Evolutionary conservation across 64 coral and sea anemone genomes (phyloP).

Genomic region (Anthopleura sola): DNA sequence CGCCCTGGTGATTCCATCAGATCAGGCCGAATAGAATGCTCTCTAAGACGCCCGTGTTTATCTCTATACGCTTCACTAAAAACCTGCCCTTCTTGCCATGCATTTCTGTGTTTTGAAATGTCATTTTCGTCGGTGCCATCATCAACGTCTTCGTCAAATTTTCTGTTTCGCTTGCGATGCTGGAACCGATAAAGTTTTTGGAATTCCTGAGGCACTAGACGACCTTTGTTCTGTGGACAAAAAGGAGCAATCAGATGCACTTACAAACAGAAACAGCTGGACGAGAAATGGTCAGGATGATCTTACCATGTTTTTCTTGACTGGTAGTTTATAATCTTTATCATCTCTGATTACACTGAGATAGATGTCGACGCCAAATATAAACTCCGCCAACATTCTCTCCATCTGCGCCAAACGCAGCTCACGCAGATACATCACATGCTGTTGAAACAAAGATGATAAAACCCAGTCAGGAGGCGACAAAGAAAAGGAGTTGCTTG

Average conservation of each 20-base stretch:
- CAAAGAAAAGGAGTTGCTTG: too few species aligned
- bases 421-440: constrained; percentile 94
- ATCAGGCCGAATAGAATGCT: constrained; percentile 12
- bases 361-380: constrained; percentile 86
- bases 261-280: neutral
- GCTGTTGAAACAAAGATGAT: constrained; percentile 18
- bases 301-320: neutral
- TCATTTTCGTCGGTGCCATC: constrained; percentile 29
- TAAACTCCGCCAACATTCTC: constrained; percentile 81
- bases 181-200: constrained; percentile 51
- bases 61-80: constrained; percentile 55
- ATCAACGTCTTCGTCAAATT: constrained; percentile 41
- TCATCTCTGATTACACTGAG: constrained; percentile 64
- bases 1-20: neutral
- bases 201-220: constrained; percentile 56
- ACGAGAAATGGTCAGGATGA: neutral
- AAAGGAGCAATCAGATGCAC: neutral
- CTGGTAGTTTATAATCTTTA: neutral
- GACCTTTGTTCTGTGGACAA: constrained; percentile 52
- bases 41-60: constrained; percentile 49
- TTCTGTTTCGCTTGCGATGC: constrained; percentile 30
- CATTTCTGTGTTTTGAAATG: neutral
- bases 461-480: neutral
- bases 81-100: constrained; percentile 67
- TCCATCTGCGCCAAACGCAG: constrained; percentile 94